Conservation (phyloP, 2,888 invertebrate genomes). For the Pheosia tremula region DNA sequence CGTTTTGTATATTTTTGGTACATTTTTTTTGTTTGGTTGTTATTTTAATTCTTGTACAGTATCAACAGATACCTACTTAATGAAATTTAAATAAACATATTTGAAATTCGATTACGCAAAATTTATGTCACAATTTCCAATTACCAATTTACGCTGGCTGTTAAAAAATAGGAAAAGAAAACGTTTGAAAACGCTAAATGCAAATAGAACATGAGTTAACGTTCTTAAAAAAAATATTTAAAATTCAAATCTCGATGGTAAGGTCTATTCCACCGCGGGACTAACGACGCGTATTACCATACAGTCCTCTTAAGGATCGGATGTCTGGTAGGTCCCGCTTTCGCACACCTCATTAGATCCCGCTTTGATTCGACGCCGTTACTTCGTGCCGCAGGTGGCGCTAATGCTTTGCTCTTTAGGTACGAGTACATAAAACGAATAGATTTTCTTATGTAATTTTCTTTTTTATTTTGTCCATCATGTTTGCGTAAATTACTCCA, state of each 20-base stretch:
- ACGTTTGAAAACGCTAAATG: too few species aligned
- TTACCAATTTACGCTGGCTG: too few species aligned
- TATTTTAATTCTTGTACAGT: too few species aligned
- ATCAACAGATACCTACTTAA: too few species aligned
- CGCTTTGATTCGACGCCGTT: conserved; percentile 59
- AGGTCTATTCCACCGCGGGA: conserved; percentile 14
- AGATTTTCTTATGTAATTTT: conserved; percentile 50
- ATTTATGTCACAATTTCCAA: too few species aligned
- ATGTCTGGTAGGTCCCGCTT: conserved; percentile 49
- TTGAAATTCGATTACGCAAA: too few species aligned
- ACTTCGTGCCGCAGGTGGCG: conserved; percentile 50
- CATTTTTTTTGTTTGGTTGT: too few species aligned
- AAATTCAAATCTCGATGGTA: neutral
- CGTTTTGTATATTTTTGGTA: neutral
- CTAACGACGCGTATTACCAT: conserved; percentile 42
- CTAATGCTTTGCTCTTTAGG: conserved; percentile 49
- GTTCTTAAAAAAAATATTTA: neutral
- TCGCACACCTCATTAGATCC: conserved; percentile 66
- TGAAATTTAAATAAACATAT: too few species aligned
- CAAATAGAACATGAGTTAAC: neutral
- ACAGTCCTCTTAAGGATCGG: conserved; percentile 44
- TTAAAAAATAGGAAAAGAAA: too few species aligned
- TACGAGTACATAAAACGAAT: conserved; percentile 38
- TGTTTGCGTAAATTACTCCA: neutral
- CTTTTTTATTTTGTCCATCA: conserved; percentile 12